Percentiles rank a stretch among this genome's conserved stretches.
Conservation (phyloP, 2,797 vertebrate genomes). For the Parauchenoglanis ngamensis region DNA sequence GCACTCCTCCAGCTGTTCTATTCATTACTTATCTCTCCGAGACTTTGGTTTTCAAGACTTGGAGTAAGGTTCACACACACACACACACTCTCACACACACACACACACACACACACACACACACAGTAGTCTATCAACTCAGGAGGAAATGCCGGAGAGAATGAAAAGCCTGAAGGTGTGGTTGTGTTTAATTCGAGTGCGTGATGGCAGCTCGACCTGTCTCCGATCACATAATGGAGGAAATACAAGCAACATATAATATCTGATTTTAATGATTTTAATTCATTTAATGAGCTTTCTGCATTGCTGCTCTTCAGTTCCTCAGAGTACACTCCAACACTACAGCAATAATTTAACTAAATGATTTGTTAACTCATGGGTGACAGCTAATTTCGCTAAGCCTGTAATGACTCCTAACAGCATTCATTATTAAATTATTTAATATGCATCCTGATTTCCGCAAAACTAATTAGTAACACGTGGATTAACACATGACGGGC, state of each 20-base stretch:
- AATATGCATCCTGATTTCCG: neutral
- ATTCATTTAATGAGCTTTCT: neutral
- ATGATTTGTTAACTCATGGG: neutral
- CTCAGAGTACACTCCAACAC: neutral
- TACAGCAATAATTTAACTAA: neutral
- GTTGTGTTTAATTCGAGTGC: too few species aligned
- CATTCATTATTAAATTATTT: neutral
- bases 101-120: constrained; percentile 1
- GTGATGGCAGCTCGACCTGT: neutral
- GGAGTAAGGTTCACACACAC: neutral
- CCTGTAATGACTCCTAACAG: neutral
- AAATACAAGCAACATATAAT: neutral
- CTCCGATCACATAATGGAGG: neutral
- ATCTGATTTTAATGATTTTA: neutral
- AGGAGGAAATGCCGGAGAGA: neutral
- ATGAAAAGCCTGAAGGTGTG: neutral
- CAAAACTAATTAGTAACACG: neutral
- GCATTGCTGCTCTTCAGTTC: neutral
- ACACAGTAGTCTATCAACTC: neutral
- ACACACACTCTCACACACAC: neutral
- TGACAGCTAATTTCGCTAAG: neutral
- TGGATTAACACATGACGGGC: neutral
- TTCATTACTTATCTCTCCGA: neutral
- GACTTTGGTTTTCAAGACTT: neutral
- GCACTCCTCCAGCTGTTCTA: neutral